Conservation (phyloP, 2,113 vertebrate genomes). For the Lontra canadensis region DNA sequence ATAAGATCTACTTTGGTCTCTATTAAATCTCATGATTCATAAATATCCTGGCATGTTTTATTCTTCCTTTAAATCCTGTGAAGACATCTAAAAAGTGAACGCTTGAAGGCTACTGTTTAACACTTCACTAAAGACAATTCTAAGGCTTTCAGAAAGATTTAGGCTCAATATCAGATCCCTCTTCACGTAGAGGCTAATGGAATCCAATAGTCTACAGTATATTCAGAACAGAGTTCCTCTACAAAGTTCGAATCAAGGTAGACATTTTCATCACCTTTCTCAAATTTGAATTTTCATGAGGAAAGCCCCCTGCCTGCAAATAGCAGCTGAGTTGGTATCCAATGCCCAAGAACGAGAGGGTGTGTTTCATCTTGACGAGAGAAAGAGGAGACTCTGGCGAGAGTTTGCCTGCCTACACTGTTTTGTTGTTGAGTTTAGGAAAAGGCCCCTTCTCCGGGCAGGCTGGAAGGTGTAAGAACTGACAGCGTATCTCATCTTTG, state of each 20-base stretch:
- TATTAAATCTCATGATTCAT: conserved; percentile 85
- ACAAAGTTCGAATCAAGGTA: background rate
- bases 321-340: background rate
- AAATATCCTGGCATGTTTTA: conserved; percentile 83
- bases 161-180: background rate
- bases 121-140: conserved; percentile 42
- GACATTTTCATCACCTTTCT: background rate
- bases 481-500: background rate
- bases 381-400: background rate
- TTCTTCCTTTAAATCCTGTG: conserved; percentile 77
- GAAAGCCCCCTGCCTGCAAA: background rate
- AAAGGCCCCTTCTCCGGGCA: background rate
- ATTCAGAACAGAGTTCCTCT: background rate
- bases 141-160: background rate
- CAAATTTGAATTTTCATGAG: background rate
- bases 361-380: background rate
- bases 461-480: background rate
- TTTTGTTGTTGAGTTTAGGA: background rate
- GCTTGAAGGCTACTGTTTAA: conserved; percentile 53
- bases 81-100: conserved; percentile 70
- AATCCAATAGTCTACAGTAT: background rate
- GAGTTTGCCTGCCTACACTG: background rate
- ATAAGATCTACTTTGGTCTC: conserved; percentile 85
- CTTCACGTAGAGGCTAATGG: background rate
- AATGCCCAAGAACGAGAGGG: background rate